Evolutionary conservation across 35 echinoderm and acorn worm genomes (phyloP), one percentile per base, ranked within the genome.

Genomic region (Holothuria glaberrima): DNA sequence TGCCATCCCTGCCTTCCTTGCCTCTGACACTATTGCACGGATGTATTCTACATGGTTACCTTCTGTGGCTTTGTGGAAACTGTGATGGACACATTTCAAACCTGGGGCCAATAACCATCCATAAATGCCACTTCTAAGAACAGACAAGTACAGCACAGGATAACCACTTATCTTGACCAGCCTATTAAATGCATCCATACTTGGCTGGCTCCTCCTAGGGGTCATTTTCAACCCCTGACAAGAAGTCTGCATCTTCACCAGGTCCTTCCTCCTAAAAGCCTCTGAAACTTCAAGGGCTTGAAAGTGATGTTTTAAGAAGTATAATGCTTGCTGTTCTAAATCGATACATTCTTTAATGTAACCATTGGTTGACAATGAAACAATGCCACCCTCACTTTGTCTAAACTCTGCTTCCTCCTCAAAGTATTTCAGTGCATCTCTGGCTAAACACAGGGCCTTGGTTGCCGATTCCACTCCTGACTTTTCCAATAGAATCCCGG

Each of bases 231-330:
- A 4, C 22, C 13, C 18, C 33, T 32, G 26, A 13, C 9, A 12
- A 4, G 9, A 58, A 14, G 34, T 63, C 21, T 79, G 34, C 48
- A 82, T 87, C 29, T 82, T 30, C 5, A 74, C 80, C 66, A 93
- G 83, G 30, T 89, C 59, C 12, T 17, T 31, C 21, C 75, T 59
- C 22, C 82, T 84, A 38, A 70, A 80, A 18, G 59, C 77, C 59
- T 94, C 95, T 22, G 86, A 69, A 59, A 88, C 56, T 48, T 94
- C 92, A 29, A 97, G 59, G 54, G 95, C 89, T 68, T 90, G 83
- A 5, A 74, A 34, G 26, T 46, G 38, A 32, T 59, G 59, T 26
- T 91, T 68, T 30, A 94, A 70, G 48, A 46, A 85, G 77, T 86
- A 90, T 6, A 97, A 80, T 24, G 92, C 76, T 3, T 80, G 54